Evolutionary conservation across 2,113 vertebrate species (phyloP), one percentile per base, ranked within the genome.

Genomic region (Hippocampus comes): DNA sequence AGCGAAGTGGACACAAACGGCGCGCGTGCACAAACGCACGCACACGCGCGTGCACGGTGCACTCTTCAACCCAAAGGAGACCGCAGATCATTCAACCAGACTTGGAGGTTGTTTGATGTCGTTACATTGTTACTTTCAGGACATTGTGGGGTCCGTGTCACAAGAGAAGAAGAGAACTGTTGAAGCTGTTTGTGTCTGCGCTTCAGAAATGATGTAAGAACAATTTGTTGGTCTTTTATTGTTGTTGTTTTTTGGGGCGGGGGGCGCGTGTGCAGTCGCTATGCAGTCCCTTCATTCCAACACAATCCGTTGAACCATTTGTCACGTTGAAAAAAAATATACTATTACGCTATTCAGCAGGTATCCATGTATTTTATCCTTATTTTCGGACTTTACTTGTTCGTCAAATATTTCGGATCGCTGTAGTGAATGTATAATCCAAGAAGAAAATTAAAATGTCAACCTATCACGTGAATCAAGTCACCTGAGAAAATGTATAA

Each of bases 131-230:
- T 27, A 60, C 48, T 71, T 61, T 56, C 21, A 63, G 12, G 55
- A 64, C 53, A 61, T 25, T 67, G 30, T 65, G 61, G 23, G 18
- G 34, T 25, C 23, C 21, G 17, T 73, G 21, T n/a, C 48, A 60
- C 57, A 67, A 18, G 55, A 11, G 43, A 55, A 73, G 25, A 27
- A 25, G 25, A 25, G 4, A 57, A 25, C 8, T 57, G 10, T 67
- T 20, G 23, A 51, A 9, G 12, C 53, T 67, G 20, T 23, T 71
- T 70, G 34, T n/a, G 12, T 34, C 30, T 15, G 30, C 21, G 9
- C 12, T 42, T 25, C 12, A 9, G 3, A 46, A 23, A 46, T 17
- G 23, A 53, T 75, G 60, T 89, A 73, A 89, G 88, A 85, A 76
- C 5, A 34, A 60, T 57, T 25, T 57, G 23, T 27, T 57, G 9